Conservation (phyloP, 2,888 invertebrate genomes). For the Cataglyphis albicans region DNA sequence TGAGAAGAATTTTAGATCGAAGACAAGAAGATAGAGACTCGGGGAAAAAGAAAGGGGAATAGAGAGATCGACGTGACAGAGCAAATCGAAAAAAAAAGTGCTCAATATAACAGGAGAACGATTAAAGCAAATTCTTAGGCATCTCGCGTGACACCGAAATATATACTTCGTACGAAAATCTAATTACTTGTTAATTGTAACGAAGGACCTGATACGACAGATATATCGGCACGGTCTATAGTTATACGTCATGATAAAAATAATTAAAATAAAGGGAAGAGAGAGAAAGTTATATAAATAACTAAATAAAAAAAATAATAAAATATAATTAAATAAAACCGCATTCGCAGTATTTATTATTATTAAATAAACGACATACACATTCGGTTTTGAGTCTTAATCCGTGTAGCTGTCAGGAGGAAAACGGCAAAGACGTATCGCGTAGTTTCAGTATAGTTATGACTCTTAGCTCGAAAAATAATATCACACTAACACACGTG, state of each 20-base stretch:
- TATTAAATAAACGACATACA: conserved; percentile 75
- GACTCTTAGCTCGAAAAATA: conserved; percentile 77
- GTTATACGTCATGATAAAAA: conserved; percentile 52
- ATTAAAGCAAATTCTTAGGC: conserved; percentile 34
- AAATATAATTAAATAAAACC: conserved; percentile 67
- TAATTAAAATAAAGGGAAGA: conserved; percentile 52
- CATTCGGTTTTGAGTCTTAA: conserved; percentile 80
- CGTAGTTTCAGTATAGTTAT: conserved; percentile 79
- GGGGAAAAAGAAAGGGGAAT: conserved; percentile 38
- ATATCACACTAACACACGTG: conserved; percentile 67
- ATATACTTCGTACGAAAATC: conserved; percentile 68
- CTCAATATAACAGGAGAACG: conserved; percentile 41
- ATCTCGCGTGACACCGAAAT: conserved; percentile 67
- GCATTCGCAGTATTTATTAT: conserved; percentile 81
- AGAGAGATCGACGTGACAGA: conserved; percentile 67
- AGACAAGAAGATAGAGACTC: conserved; percentile 47
- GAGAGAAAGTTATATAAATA: conserved; percentile 68
- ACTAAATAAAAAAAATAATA: conserved; percentile 64
- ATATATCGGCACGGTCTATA: conserved; percentile 76
- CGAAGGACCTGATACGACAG: conserved; percentile 67
- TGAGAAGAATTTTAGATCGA: conserved; percentile 45
- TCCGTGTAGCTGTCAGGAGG: conserved; percentile 71
- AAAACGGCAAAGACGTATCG: conserved; percentile 71
- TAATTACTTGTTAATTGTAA: conserved; percentile 73
- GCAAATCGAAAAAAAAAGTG: conserved; percentile 50